These are phyloP conservation scores for Hypsopygia costalis DNA, from an alignment of 2,888 invertebrate species.

Conservation along the genomic window DNA sequence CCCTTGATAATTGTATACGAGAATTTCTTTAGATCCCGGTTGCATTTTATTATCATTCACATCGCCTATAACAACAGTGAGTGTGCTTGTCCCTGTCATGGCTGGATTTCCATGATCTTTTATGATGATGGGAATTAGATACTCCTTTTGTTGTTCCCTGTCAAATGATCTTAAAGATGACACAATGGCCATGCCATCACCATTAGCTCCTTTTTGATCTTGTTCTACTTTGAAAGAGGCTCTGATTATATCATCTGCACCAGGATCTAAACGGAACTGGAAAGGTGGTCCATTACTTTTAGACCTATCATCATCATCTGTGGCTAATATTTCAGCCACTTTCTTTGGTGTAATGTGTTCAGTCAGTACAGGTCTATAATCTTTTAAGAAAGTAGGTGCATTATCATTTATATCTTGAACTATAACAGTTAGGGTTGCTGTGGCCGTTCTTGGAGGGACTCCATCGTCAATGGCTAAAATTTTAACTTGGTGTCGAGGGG, in stretches of 20 bases:
- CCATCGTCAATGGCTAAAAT: slow-evolving; percentile 97
- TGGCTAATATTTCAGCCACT: slow-evolving; percentile 95
- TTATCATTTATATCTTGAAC: slow-evolving; percentile 98
- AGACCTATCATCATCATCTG: slow-evolving; percentile 95
- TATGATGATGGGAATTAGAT: slow-evolving; percentile 97
- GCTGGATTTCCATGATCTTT: slow-evolving; percentile 98
- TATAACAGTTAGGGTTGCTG: slow-evolving; percentile 95
- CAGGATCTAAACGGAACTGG: slow-evolving; percentile 95
- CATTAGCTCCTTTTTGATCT: slow-evolving; percentile 98
- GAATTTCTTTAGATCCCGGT: slow-evolving; percentile 97
- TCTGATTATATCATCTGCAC: slow-evolving; percentile 95
- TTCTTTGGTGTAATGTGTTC: slow-evolving; percentile 96
- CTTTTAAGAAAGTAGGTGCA: slow-evolving; percentile 95
- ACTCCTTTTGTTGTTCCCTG: slow-evolving; percentile 97
- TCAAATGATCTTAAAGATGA: slow-evolving; percentile 96
- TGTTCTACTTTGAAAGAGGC: slow-evolving; percentile 98
- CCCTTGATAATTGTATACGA: slow-evolving; percentile 97
- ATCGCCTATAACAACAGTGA: slow-evolving; percentile 98
- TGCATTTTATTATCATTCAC: slow-evolving; percentile 99
- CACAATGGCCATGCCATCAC: slow-evolving; percentile 99
- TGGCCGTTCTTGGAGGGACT: slow-evolving; percentile 95
- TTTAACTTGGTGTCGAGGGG: slow-evolving; percentile 97
- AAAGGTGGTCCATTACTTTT: slow-evolving; percentile 99
- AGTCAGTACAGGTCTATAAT: slow-evolving; percentile 94
- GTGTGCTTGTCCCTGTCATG: slow-evolving; percentile 96